phyloP scores from a whole-genome alignment of 30 jellyfish, hydroid and myxozoan genomes.

The Cassiopea andromeda region DNA sequence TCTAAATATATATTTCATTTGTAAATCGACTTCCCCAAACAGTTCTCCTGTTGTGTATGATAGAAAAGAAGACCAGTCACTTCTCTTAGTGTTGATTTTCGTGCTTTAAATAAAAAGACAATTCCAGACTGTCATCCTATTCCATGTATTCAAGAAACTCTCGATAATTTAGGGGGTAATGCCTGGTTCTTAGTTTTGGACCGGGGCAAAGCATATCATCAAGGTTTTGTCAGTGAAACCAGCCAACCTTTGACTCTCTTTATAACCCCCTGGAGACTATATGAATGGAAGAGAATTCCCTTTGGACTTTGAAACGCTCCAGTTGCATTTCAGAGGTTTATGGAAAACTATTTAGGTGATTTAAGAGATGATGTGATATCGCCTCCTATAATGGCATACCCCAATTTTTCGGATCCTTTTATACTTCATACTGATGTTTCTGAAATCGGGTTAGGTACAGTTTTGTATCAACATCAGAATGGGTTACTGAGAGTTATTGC shows the following conservation, averaged over 20 bases:
- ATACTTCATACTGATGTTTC: too few relatives aligned
- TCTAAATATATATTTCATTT: not conserved
- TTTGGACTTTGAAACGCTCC: slow-evolving; percentile 52
- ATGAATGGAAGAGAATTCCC: slow-evolving; percentile 64
- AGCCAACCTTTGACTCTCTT: slow-evolving; percentile 50
- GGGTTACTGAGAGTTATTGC: slow-evolving; percentile 28
- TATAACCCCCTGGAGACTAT: slow-evolving; percentile 77
- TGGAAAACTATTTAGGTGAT: slow-evolving; percentile 20
- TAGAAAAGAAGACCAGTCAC: slow-evolving; percentile 33
- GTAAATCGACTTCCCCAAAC: slow-evolving; percentile 11
- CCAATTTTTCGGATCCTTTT: too few relatives aligned
- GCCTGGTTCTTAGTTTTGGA: slow-evolving; percentile 65
- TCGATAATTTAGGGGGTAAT: slow-evolving; percentile 61
- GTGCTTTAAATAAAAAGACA: slow-evolving; percentile 38
- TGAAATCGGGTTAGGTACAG: too few relatives aligned
- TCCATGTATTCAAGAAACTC: slow-evolving; percentile 42
- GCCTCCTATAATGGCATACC: too few relatives aligned
- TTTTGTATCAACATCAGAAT: not conserved
- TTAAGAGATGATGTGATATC: not conserved
- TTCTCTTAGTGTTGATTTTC: slow-evolving; percentile 62
- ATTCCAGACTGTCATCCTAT: slow-evolving; percentile 67
- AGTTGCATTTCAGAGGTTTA: slow-evolving; percentile 33
- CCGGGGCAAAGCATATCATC: slow-evolving; percentile 69
- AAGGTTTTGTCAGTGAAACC: slow-evolving; percentile 56
- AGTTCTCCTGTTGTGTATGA: slow-evolving; percentile 36